Evolutionary conservation across 2,888 invertebrate genomes (phyloP).

Genomic region (Lithophane semibrunnea): DNA sequence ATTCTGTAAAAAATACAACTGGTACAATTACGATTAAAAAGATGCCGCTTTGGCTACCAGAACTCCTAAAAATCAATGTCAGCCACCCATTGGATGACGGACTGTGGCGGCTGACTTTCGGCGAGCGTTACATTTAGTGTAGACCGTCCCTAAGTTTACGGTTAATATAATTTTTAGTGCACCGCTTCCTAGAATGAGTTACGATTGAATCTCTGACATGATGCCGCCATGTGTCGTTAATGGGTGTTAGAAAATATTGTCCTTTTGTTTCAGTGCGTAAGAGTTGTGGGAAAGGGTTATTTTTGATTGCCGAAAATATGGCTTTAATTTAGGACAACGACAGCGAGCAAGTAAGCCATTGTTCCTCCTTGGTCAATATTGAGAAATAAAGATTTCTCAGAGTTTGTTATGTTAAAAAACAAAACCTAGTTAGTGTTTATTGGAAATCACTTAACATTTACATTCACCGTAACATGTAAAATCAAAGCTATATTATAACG

Average conservation of each 20-base stretch:
- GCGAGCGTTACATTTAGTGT: not conserved
- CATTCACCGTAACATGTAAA: not conserved
- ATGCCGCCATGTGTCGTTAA: conserved; percentile 63
- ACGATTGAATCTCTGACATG: conserved; percentile 64
- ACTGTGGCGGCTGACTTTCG: not conserved
- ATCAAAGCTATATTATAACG: not conserved
- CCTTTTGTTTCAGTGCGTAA: conserved; percentile 45
- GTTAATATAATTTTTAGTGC: conserved; percentile 65
- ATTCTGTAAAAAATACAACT: not conserved
- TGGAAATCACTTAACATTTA: not conserved
- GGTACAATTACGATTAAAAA: not conserved
- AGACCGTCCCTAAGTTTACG: conserved; percentile 42
- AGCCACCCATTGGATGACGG: too few species aligned
- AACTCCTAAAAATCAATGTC: too few species aligned
- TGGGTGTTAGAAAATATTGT: conserved; percentile 47
- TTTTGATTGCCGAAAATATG: conserved; percentile 33
- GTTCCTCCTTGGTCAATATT: not conserved
- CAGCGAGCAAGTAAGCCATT: not conserved
- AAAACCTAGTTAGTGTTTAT: not conserved
- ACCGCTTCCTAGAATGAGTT: conserved; percentile 64
- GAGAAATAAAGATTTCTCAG: not conserved
- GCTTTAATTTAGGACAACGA: conserved; percentile 29
- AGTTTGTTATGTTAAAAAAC: not conserved
- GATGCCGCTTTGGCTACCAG: not conserved
- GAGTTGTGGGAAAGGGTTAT: conserved; percentile 44